Conservation (phyloP, 2,113 vertebrate species). For the Silurus asotus region DNA sequence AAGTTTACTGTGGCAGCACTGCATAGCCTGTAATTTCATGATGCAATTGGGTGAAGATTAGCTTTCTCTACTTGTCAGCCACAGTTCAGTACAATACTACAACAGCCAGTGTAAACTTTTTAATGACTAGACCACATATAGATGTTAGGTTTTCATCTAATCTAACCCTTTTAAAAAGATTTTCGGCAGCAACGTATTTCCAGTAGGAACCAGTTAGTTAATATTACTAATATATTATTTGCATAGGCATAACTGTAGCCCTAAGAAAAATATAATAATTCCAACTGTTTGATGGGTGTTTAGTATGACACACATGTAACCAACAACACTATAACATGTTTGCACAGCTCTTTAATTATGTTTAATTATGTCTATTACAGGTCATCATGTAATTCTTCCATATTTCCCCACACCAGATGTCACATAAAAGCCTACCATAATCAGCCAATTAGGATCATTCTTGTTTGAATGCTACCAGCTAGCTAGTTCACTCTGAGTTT, state of each 20-base stretch:
- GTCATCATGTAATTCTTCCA: not conserved
- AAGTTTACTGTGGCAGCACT: not conserved
- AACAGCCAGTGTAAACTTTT: not conserved
- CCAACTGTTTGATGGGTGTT: not conserved
- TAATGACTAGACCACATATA: not conserved
- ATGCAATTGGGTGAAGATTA: not conserved
- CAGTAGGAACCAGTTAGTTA: not conserved
- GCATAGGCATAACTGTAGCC: not conserved
- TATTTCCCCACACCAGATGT: not conserved
- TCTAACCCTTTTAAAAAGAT: not conserved
- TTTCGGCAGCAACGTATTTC: not conserved
- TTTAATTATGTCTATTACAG: not conserved
- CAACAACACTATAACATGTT: not conserved
- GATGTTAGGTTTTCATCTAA: not conserved
- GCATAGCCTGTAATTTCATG: not conserved
- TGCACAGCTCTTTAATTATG: not conserved
- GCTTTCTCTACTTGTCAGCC: not conserved
- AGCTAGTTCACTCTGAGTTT: not conserved
- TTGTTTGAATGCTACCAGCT: not conserved
- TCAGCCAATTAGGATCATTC: not conserved
- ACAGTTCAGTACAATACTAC: not conserved
- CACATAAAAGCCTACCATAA: not conserved
- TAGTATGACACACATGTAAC: not conserved
- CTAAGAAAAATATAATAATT: not conserved
- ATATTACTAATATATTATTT: not conserved